Base-by-base conservation (phyloP, 2,113 vertebrate species). In the Acanthochromis polyacanthus region DNA sequence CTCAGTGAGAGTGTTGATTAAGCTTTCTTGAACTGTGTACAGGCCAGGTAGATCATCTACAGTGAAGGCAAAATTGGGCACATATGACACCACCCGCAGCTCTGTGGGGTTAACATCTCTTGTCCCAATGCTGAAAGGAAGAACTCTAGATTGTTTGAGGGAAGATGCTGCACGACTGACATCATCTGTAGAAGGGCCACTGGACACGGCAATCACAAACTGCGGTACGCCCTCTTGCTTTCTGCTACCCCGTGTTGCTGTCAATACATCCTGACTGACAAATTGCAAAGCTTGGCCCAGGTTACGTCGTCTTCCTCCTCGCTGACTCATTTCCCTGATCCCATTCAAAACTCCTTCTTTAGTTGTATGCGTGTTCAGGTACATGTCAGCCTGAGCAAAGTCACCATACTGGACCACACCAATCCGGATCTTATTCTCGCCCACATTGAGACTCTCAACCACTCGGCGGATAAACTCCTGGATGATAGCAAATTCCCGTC, bases 381-480 rank as follows among this genome's bases (percentile, higher is more conserved):
- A 91, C 89, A 99, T 96, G 70, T 97, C 95, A 0, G 93, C 92
- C n/a, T 85, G 90, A 43, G 97, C 87, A 69, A 10, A 70, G 38
- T 97, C 96, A 9, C 96, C 97, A 91, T 96, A 99, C 87, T 99
- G 98, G 0, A 96, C 95, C 0, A 99, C 87, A 0, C 94, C 95
- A 1, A 99, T 93, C 0, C 94, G 94, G 23, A 97, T 95, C 50
- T 94, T 96, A 75, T 98, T 95, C 1, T 94, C 95, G 6, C 95
- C 96, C 1, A 99, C 93, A 1, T 96, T 95, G 53, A 99, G 94
- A 73, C 83, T 95, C 63, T 97, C 95, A 2, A 98, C 96, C 1
- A 98, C 82, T 25, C 88, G 94, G 68, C 95, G 92, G 45, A 99
- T 85, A 74, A 99, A 99, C 0, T 94, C 93, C 77, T 95, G 95